phyloP scores from a whole-genome alignment of 2,113 vertebrate species.

The Petroica traversi region DNA sequence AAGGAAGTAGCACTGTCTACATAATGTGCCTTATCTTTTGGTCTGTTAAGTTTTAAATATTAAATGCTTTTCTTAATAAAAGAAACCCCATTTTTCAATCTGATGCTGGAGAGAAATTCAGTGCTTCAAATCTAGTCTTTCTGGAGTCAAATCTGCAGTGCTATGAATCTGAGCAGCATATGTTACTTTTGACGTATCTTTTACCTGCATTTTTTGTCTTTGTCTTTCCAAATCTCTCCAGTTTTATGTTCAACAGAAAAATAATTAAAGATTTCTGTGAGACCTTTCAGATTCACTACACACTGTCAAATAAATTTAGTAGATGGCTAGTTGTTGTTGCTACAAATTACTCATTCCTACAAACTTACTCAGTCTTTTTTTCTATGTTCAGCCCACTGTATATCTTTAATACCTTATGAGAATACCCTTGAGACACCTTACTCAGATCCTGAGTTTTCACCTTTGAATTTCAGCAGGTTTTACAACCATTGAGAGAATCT shows the following conservation, averaged over 20 bases:
- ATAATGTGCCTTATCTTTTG: background rate
- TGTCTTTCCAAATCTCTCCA: background rate
- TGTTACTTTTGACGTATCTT: background rate
- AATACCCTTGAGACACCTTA: background rate
- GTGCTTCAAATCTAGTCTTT: background rate
- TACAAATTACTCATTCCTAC: background rate
- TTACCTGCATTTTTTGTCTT: background rate
- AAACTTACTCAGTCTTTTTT: background rate
- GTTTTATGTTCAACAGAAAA: background rate
- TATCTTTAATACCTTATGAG: background rate
- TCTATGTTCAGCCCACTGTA: background rate
- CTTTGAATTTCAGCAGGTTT: background rate
- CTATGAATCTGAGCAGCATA: background rate
- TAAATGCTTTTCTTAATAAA: background rate
- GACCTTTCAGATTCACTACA: background rate
- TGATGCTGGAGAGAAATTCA: background rate
- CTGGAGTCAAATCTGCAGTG: background rate
- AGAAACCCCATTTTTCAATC: background rate
- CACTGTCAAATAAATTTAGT: background rate
- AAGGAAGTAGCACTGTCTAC: background rate
- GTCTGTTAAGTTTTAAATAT: background rate
- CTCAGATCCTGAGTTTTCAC: background rate
- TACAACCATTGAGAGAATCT: background rate
- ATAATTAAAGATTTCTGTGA: background rate
- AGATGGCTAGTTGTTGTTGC: background rate